Conservation (phyloP, 2,113 vertebrate species). For the Kryptolebias marmoratus region DNA sequence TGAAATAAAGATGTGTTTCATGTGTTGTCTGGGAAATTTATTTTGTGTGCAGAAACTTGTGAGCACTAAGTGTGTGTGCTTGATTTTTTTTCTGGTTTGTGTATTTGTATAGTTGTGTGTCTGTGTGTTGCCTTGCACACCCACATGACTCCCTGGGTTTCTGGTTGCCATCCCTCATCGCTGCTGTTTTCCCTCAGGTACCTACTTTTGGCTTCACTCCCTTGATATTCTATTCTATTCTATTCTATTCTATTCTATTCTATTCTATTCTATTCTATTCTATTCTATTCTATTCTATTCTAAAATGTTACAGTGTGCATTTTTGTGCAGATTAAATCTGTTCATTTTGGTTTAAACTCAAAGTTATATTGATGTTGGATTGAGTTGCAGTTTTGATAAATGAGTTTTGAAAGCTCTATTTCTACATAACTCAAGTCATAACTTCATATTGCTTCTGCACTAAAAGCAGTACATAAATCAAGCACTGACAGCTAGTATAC, state of each 20-base stretch:
- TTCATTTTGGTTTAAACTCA: conserved; percentile 19
- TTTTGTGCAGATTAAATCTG: conserved; percentile 23
- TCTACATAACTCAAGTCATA: conserved; percentile 34
- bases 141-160: conserved; percentile 62
- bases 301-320: conserved; percentile 18
- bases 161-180: conserved; percentile 76
- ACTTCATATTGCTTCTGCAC: conserved; percentile 24
- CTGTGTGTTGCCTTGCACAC: conserved; percentile 48
- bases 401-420: conserved; percentile 39
- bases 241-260: conserved; percentile 22
- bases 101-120: conserved; percentile 29
- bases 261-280: conserved; percentile 29
- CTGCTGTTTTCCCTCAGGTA: conserved; percentile 61
- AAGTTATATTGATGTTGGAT: conserved; percentile 21
- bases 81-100: conserved; percentile 1
- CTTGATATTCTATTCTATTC: conserved; percentile 22
- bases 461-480: conserved; percentile 44
- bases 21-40: conserved; percentile 24
- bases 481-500: conserved; percentile 54
- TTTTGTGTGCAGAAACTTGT: conserved; percentile 18
- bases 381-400: conserved; percentile 30
- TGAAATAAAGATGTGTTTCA: conserved; percentile 25
- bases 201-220: conserved; percentile 54
- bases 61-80: conserved; percentile 13
- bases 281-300: conserved; percentile 11